Percentiles rank a stretch among this genome's conserved stretches.
Conservation (phyloP, 2,888 invertebrate species). For the Megastigmus dorsalis region DNA sequence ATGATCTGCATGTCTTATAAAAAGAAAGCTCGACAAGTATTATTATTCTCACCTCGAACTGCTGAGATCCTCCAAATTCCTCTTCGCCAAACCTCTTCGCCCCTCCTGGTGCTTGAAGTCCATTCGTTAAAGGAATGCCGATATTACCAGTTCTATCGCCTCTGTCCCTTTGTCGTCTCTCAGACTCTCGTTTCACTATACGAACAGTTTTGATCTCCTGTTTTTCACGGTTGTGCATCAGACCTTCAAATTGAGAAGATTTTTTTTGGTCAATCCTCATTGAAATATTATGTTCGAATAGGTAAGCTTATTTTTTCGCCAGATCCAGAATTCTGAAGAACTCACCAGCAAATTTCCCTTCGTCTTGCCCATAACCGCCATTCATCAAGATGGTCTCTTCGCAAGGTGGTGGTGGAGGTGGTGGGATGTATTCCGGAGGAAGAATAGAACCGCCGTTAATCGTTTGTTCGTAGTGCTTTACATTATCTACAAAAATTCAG, state of each 20-base stretch:
- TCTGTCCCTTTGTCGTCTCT: constrained; percentile 87
- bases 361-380: constrained; percentile 62
- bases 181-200: constrained; percentile 94
- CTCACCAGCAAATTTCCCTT: constrained; percentile 62
- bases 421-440: constrained; percentile 70
- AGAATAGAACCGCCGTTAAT: constrained; percentile 60
- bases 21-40: too few relatives aligned
- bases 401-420: constrained; percentile 69
- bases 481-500: constrained; percentile 57
- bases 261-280: too few relatives aligned
- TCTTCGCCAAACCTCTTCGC: constrained; percentile 67
- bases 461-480: constrained; percentile 62
- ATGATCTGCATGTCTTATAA: too few relatives aligned
- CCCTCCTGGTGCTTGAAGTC: constrained; percentile 64
- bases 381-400: constrained; percentile 65
- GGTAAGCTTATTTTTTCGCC: too few relatives aligned
- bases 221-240: constrained; percentile 82
- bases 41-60: constrained; percentile 64
- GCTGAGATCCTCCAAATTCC: constrained; percentile 64
- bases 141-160: constrained; percentile 78
- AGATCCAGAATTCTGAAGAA: too few relatives aligned
- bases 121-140: constrained; percentile 69
- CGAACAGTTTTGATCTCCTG: constrained; percentile 94
- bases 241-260: too few relatives aligned
- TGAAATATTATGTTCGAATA: constrained; percentile 1